Conservation (phyloP, 2,888 invertebrate species). For the Tineola bisselliella region DNA sequence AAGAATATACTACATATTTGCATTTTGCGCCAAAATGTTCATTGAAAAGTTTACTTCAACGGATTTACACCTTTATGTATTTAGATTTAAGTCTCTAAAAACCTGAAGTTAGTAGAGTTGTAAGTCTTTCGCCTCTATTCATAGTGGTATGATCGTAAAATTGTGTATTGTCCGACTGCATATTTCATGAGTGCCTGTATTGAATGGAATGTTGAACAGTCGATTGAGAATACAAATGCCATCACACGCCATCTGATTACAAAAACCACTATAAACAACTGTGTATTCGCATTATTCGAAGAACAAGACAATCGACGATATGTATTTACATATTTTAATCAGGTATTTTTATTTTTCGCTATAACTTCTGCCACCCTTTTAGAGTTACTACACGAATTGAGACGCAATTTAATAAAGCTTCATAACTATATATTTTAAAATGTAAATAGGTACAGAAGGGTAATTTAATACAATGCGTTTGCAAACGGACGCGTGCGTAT, state of each 20-base stretch:
- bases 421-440: no score
- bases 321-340: not conserved
- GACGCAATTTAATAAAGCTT: not conserved
- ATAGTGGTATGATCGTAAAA: conserved; percentile 10
- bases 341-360: not conserved
- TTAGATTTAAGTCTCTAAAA: not conserved
- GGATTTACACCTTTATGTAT: not conserved
- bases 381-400: not conserved
- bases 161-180: conserved; percentile 9
- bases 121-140: conserved; percentile 4
- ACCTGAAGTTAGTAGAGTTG: not conserved
- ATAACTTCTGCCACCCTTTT: not conserved
- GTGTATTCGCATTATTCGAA: conserved; percentile 7
- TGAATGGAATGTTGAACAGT: conserved; percentile 9
- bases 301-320: not conserved
- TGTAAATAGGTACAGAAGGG: no score
- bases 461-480: no score
- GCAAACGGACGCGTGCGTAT: no score
- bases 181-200: conserved; percentile 10
- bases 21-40: not conserved
- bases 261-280: conserved; percentile 8
- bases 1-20: conserved; percentile 5
- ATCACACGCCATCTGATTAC: conserved; percentile 13
- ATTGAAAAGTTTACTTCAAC: not conserved
- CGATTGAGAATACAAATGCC: conserved; percentile 5